Percentiles rank a stretch among this genome's conserved stretches.
phyloP scores from a whole-genome alignment of 2,113 vertebrate species.

The Pavo muticus region DNA sequence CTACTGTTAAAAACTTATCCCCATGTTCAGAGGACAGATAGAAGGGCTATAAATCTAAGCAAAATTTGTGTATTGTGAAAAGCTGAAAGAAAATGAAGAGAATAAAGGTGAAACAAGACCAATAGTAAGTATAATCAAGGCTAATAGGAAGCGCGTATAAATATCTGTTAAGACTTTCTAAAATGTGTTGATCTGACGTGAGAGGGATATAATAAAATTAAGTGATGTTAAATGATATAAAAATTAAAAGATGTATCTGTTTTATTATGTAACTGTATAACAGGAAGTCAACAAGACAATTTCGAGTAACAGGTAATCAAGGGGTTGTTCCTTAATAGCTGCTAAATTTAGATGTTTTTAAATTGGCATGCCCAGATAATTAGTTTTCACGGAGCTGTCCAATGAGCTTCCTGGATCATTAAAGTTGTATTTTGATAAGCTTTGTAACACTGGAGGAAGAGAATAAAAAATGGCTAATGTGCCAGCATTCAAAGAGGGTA shows the following conservation, averaged over 20 bases:
- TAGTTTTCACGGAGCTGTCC: slow-evolving; percentile 42
- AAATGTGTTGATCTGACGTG: not conserved
- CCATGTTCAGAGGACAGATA: not conserved
- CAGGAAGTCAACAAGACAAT: not conserved
- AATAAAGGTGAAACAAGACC: not conserved
- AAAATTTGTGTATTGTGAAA: accelerated
- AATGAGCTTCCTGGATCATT: slow-evolving; percentile 33
- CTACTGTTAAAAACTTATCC: not conserved
- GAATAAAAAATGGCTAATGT: slow-evolving; percentile 35
- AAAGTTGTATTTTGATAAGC: slow-evolving; percentile 38
- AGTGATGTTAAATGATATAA: not conserved
- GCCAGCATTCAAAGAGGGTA: slow-evolving; percentile 51
- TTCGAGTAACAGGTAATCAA: slow-evolving; percentile 1
- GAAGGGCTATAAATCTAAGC: not conserved
- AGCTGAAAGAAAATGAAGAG: not conserved
- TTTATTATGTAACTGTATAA: not conserved
- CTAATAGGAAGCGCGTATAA: accelerated
- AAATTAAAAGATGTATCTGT: not conserved
- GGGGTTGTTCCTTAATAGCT: not conserved
- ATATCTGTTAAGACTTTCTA: not conserved
- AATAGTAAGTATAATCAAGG: not conserved
- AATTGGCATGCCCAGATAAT: not conserved
- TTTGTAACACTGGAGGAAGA: slow-evolving; percentile 25
- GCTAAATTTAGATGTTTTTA: slow-evolving; percentile 50
- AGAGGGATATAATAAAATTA: not conserved